Base-by-base conservation (phyloP, 2,113 vertebrate species). In the Axis porcinus region DNA sequence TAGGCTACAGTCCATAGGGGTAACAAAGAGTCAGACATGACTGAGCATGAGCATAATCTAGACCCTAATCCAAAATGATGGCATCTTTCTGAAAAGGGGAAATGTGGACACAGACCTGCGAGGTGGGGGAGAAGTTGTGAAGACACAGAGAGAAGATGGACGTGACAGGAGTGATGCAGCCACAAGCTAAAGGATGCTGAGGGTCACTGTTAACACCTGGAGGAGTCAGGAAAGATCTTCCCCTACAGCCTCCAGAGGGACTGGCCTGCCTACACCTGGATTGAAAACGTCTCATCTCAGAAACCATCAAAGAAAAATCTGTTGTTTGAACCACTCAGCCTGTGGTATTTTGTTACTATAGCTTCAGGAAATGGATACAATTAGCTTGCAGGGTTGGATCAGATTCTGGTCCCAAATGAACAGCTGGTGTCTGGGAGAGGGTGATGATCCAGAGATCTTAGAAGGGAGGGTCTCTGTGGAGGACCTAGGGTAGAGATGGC, bases 101-200 rank as follows among this genome's bases (percentile, higher is more conserved):
- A 13, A 23, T 21, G 8, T 6, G 23, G 54, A n/a, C 64, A 27
- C 64, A 45, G 40, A 40, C 33, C 5, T 7, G 7, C 13, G 0
- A 21, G 19, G 13, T 1, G 12, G 67, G 3, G 5, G 1, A 12
- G 28, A 10, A 1, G 0, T 6, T 7, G 76, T 11, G 60, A 19
- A 55, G 36, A 16, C 6, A 1, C 45, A 47, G 33, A 40, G 27
- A 27, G 33, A 58, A 6, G 47, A 5, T 0, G 19, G 30, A 43
- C 1, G 6, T 4, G 33, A 16, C 12, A 30, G 1, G 5, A 1
- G 45, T 7, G 27, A 14, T 0, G 16, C 0, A 7, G 9, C 33
- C 16, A 2, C 36, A 25, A 17, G 50, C 10, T 4, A 0, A 21
- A 10, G 36, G 23, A 2, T 0, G 0, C 50, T 4, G 2, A 67